Base-by-base conservation (phyloP, 2,113 vertebrate genomes). In the Vicugna pacos region DNA sequence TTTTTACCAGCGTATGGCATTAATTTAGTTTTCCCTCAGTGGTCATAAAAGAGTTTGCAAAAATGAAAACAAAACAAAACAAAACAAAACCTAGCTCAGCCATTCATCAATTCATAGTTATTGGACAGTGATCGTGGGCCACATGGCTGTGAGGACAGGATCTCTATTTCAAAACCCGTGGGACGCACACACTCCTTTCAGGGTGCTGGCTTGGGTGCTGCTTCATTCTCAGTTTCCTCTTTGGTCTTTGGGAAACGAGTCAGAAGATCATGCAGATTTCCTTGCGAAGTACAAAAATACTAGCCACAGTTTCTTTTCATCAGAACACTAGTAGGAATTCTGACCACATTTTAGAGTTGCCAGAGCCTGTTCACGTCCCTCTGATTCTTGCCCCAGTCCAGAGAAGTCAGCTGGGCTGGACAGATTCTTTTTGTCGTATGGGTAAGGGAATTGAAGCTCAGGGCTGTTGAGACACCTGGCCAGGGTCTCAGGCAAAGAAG, bases 11-110 rank as follows among this genome's bases (percentile, higher is more conserved):
- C 95, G 95, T 92, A 91, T 94, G 95, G 95, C 93, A 96, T 97
- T 76, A 22, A 92, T 97, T 95, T 93, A 83, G 88, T 87, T 96
- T 94, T 89, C 81, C 86, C 96, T 97, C 91, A 81, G 0, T 0
- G 67, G 88, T 85, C 52, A 62, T 58, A 62, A 93, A 42, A 93
- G 75, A 86, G 73, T 94, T 94, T 89, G 91, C 54, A 93, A 94
- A 97, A 77, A 92, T 70, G 81, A 94, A 94, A 97, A 97, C 62
- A 96, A 94, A 89, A 88, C 91, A 96, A 94, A 89, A 88, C 91
- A 95, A 88, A 96, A 58, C 94, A 92, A 65, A 97, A 92, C 73
- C n/a, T 35, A 14, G 15, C 89, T 89, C 70, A 85, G 77, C 76
- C 88, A 46, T 60, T 81, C 64, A 91, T 97, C 77, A 56, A 16